Evolutionary conservation across 2,888 invertebrate species (phyloP), one percentile per base, ranked within the genome.

Genomic region (Ophioninae sp.): DNA sequence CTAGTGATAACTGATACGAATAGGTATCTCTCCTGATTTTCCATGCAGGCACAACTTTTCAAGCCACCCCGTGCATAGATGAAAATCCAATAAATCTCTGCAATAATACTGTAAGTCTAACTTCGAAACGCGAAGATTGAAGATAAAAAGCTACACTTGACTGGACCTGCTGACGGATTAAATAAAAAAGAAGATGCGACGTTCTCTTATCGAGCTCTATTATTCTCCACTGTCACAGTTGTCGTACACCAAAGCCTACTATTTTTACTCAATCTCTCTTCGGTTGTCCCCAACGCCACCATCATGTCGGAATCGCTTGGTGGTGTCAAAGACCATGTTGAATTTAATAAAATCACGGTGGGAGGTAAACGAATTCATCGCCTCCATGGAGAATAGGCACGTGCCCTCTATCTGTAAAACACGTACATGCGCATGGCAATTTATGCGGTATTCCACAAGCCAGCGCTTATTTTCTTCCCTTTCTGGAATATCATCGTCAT

Each of bases 401-500:
- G 51, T 51, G 51, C 17, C 51, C 51, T 17, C 51, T 13, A 51
- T 13, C 17, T 51, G 51, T 17, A 17, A 0, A 10, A 51, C 13
- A 17, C 17, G 13, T 6, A 17, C 5, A 3, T 51, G 17, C 51
- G 5, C 51, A 13, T 51, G 51, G 51, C 13, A 51, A 51, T 51
- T 51, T 51, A 51, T 51, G 17, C 51, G 51, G 51, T 17, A 17
- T 17, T 51, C 51, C 51, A 51, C 17, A 51, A 51, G 6, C 13
- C 17, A 2, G n/a, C 65, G 39, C 17, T 37, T 73, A 22, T 59
- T 20, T 41, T 41, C 39, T 13, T 51, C 51, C 17, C 51, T 51
- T 13, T 6, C 30, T 59, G n/a, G 23, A 30, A 51, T 59, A 39
- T 59, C 51, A 59, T 72, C 64, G 64, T 74, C 74, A 20, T 74